Percentiles rank a stretch among this genome's conserved stretches.
Conservation (phyloP, 2,797 vertebrate species). For the Sebastes matsubarae region DNA sequence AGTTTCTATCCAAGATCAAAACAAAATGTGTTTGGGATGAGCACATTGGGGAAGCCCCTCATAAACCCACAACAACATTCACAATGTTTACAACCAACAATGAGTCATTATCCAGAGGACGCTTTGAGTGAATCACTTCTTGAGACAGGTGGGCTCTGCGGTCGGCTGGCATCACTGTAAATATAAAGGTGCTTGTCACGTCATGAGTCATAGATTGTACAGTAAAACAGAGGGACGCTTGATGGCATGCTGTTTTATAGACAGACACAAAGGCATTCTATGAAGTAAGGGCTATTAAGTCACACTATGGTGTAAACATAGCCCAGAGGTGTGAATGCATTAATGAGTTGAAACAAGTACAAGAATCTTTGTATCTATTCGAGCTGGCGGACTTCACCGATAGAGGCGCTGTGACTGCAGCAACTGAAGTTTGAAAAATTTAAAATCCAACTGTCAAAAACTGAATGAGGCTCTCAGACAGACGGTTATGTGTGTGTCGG, state of each 20-base stretch:
- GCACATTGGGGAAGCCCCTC: constrained; percentile 49
- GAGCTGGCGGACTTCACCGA: not conserved
- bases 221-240: constrained; percentile 39
- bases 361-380: not conserved
- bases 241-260: constrained; percentile 57
- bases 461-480: not conserved
- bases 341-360: constrained; percentile 46
- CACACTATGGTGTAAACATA: constrained; percentile 17
- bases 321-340: constrained; percentile 19
- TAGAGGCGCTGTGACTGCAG: not conserved
- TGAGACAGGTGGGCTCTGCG: constrained; percentile 55
- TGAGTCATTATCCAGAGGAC: constrained; percentile 66
- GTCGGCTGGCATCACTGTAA: constrained; percentile 28
- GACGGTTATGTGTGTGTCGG: constrained; percentile 1
- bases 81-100: constrained; percentile 65
- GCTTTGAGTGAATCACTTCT: constrained; percentile 41
- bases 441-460: constrained; percentile 5
- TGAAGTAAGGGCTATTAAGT: constrained; percentile 38
- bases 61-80: constrained; percentile 22
- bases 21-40: constrained; percentile 28
- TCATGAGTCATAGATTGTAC: constrained; percentile 31
- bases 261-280: constrained; percentile 43
- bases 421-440: not conserved
- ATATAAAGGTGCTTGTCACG: constrained; percentile 40
- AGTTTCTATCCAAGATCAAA: constrained; percentile 48